Conservation (phyloP, 2,888 invertebrate species). For the Ennomos erosarius region DNA sequence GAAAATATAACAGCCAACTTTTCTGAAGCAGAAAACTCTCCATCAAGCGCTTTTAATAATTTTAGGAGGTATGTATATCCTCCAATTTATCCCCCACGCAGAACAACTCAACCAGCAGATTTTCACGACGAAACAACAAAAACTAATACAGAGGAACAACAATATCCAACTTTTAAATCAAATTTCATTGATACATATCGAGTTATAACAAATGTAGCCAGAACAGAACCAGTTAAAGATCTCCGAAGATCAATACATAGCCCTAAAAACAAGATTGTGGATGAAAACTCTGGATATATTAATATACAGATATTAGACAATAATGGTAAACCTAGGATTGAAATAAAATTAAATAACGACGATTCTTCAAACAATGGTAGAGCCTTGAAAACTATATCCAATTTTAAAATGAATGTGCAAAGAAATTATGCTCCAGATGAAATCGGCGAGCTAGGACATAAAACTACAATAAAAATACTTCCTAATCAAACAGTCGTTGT, state of each 20-base stretch:
- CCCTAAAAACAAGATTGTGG: slow-evolving; percentile 19
- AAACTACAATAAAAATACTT: slow-evolving; percentile 47
- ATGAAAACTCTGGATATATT: slow-evolving; percentile 40
- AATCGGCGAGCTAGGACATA: slow-evolving; percentile 24
- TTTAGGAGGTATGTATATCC: slow-evolving; percentile 1
- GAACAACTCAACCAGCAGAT: background rate
- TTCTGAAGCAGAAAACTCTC: background rate
- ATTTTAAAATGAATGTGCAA: slow-evolving; percentile 11
- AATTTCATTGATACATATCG: too few relatives aligned
- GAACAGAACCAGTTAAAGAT: slow-evolving; percentile 44
- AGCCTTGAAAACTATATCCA: slow-evolving; percentile 11
- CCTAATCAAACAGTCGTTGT: slow-evolving; percentile 47
- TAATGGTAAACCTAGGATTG: slow-evolving; percentile 49
- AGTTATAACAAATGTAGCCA: background rate
- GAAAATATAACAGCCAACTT: background rate
- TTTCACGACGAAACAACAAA: too few relatives aligned
- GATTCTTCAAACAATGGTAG: slow-evolving; percentile 22
- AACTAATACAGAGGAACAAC: too few relatives aligned
- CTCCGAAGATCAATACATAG: slow-evolving; percentile 50
- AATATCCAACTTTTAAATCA: too few relatives aligned
- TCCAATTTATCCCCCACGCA: slow-evolving; percentile 3
- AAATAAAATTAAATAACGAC: slow-evolving; percentile 54
- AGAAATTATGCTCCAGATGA: slow-evolving; percentile 11
- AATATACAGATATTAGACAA: slow-evolving; percentile 56
- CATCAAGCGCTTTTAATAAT: background rate